These are phyloP conservation scores for Rhogogaster chlorosoma DNA, from an alignment of 2,888 invertebrate genomes.

Conservation along the genomic window DNA sequence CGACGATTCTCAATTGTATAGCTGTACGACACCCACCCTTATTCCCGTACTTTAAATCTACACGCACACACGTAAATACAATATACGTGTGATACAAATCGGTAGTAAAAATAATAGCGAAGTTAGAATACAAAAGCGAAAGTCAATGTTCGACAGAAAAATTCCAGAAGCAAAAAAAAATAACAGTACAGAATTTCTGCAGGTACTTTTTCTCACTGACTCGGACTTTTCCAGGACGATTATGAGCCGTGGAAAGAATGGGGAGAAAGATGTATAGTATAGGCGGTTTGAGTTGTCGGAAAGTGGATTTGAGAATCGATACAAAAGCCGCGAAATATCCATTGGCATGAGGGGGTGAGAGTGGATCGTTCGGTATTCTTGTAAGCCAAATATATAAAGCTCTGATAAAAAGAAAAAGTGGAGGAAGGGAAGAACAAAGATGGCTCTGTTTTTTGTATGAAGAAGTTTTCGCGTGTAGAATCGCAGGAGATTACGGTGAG, in stretches of 20 bases:
- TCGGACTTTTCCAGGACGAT: not conserved
- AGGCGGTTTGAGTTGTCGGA: conserved; percentile 6
- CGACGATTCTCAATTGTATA: conserved; percentile 66
- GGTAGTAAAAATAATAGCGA: not conserved
- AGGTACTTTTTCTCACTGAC: not conserved
- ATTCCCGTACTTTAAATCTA: not conserved
- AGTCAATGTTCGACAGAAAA: not conserved
- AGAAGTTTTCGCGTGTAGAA: not conserved
- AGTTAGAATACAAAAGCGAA: not conserved
- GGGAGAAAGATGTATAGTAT: conserved; percentile 19
- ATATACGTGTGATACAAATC: not conserved
- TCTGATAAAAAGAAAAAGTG: not conserved
- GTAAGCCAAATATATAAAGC: conserved; percentile 41
- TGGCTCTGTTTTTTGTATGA: not conserved
- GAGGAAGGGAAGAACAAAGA: not conserved
- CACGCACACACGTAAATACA: not conserved
- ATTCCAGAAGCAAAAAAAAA: not conserved
- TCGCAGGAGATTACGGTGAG: not conserved
- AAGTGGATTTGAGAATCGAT: conserved; percentile 45
- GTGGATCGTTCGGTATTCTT: conserved; percentile 30
- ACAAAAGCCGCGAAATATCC: conserved; percentile 36
- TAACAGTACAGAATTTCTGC: not conserved
- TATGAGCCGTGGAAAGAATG: conserved; percentile 22
- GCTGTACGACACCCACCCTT: conserved; percentile 53
- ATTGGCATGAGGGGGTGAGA: conserved; percentile 13